Base-by-base conservation (phyloP, 2,113 vertebrate genomes). In the Brachirus orientalis region DNA sequence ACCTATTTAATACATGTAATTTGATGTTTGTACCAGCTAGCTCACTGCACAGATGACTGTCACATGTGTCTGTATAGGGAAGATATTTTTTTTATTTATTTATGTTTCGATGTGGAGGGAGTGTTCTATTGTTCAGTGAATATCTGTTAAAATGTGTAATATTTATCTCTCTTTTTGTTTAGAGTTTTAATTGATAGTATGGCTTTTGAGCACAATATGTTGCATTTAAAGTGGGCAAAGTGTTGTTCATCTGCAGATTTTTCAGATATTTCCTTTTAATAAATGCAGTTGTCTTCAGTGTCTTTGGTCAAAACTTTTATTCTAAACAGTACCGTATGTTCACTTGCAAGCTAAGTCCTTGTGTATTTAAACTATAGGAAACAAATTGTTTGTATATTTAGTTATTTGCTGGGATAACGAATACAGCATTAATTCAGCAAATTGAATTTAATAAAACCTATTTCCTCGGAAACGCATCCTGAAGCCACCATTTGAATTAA, bases 81-180 rank as follows among this genome's bases (percentile, higher is more conserved):
- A 63, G n/a, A 72, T 47, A 47, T 69, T 65, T 65, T 70, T 35
- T 86, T 14, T 43, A 77, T 86, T 87, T 88, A 86, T 90, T 86
- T 79, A 78, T 85, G 35, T 75, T 50, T 62, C 38, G 35, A 41
- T 67, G 55, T 54, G 68, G 60, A 83, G 19, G 52, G 60, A 35
- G 45, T 6, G 20, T 72, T 76, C 45, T 22, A 35, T 48, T 6
- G 20, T 72, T 76, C 45, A 33, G 82, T 86, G 86, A 86, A 85
- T 78, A 75, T 81, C 50, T 70, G 47, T 84, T 66, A 60, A 52
- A 87, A 74, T 55, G 45, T 78, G 73, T 79, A 69, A 73, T 85
- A 85, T 86, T 86, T 87, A 79, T 70, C 43, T 57, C 48, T 57
- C 48, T 43, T 80, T 65, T 70, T 35, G 18, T 45, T 38, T 57